Percentiles rank a stretch among this genome's conserved stretches.
phyloP scores from a whole-genome alignment of 2,888 invertebrate species.

The Periphyllus acericola region DNA sequence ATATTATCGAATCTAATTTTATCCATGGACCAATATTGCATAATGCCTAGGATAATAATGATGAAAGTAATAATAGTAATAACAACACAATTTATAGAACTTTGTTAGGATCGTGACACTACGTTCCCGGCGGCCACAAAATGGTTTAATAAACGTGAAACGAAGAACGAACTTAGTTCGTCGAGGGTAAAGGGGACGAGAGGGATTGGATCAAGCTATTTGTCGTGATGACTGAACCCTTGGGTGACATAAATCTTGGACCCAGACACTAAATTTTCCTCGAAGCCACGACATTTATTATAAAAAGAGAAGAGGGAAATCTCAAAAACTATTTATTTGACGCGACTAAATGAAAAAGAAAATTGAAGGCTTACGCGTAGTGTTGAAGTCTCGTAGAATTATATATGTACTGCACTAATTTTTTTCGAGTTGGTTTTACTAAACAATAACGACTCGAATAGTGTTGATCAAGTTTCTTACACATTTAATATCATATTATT shows the following conservation, averaged over 20 bases:
- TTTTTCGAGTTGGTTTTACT: too few relatives aligned
- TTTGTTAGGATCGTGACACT: neutral
- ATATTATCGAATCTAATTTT: slow-evolving; percentile 16
- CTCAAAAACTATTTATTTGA: slow-evolving; percentile 4
- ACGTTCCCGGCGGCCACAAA: neutral
- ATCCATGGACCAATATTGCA: neutral
- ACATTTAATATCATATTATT: too few relatives aligned
- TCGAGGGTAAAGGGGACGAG: neutral
- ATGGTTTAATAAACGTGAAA: neutral
- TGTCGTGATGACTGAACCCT: slow-evolving; percentile 40
- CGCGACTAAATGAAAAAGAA: slow-evolving; percentile 9
- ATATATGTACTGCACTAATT: too few relatives aligned
- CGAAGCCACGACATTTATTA: slow-evolving; percentile 15
- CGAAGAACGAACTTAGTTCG: neutral
- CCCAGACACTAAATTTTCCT: slow-evolving; percentile 34
- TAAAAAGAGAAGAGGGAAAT: slow-evolving; percentile 13
- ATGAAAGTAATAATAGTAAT: neutral
- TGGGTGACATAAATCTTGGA: slow-evolving; percentile 38
- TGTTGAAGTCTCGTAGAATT: neutral
- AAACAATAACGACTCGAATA: too few relatives aligned
- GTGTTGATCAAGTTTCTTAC: too few relatives aligned
- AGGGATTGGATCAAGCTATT: slow-evolving; percentile 18
- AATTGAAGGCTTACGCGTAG: neutral
- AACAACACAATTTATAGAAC: neutral
- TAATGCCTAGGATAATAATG: neutral